Evolutionary conservation across 1,140 invertebrate genomes (phyloP).

Genomic region (Brachionus calyciflorus): DNA sequence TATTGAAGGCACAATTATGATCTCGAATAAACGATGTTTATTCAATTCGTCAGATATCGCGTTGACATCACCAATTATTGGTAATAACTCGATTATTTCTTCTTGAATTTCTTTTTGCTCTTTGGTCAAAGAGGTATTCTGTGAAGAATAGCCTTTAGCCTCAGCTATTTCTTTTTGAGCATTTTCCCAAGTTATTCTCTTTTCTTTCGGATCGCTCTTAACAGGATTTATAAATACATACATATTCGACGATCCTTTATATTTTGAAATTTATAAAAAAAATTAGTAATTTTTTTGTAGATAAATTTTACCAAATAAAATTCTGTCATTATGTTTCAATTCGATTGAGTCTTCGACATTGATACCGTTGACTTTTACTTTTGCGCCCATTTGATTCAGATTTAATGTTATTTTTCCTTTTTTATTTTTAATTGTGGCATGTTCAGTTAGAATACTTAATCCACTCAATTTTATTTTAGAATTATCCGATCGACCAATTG

Average conservation of each 20-base stretch:
- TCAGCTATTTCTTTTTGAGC: constrained; percentile 62
- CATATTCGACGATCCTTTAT: constrained; percentile 56
- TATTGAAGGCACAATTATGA: constrained; percentile 57
- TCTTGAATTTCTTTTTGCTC: constrained; percentile 61
- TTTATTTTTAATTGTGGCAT: background rate
- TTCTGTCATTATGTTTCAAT: constrained; percentile 58
- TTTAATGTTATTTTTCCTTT: background rate
- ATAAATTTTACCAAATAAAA: constrained; percentile 57
- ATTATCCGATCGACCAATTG: constrained; percentile 58
- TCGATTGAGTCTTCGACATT: constrained; percentile 52
- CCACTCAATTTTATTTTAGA: constrained; percentile 58
- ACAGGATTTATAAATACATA: constrained; percentile 58
- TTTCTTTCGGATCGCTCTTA: constrained; percentile 51
- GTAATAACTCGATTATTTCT: constrained; percentile 60
- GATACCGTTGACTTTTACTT: constrained; percentile 59
- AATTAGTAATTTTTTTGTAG: background rate
- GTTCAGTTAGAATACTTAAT: constrained; percentile 50
- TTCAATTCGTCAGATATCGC: constrained; percentile 61
- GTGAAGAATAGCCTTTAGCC: constrained; percentile 59
- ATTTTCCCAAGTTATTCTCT: constrained; percentile 58
- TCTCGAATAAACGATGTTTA: constrained; percentile 60
- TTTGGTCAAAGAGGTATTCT: constrained; percentile 51
- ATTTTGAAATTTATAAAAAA: background rate
- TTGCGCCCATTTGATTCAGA: constrained; percentile 51
- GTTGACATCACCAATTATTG: constrained; percentile 61